Evolutionary conservation across 2,888 invertebrate genomes (phyloP).

Genomic region (Spisula solida): DNA sequence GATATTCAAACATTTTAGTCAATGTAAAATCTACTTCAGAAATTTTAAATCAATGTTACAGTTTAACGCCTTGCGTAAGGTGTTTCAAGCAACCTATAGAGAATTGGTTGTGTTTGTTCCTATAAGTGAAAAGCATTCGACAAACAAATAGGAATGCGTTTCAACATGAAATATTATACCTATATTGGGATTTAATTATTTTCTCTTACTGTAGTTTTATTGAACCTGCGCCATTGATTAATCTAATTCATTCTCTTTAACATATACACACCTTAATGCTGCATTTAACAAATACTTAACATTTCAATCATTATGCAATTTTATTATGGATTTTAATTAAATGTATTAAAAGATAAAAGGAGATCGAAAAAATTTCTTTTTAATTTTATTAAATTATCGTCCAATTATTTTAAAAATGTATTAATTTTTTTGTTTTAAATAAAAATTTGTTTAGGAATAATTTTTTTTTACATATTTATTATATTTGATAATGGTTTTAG

Average conservation of each 20-base stretch:
- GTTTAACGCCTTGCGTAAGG: neutral
- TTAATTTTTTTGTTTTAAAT: too few relatives aligned
- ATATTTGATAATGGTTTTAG: too few relatives aligned
- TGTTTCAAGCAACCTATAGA: slow-evolving; percentile 1
- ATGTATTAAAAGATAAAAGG: neutral
- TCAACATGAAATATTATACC: neutral
- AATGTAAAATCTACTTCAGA: neutral
- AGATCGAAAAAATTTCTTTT: too few relatives aligned
- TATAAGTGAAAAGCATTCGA: neutral
- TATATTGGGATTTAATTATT: neutral
- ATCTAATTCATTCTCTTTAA: slow-evolving; percentile 2
- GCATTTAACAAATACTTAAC: neutral
- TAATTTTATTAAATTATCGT: too few relatives aligned
- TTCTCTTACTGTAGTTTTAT: neutral
- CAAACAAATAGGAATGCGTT: neutral
- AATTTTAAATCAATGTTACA: slow-evolving; percentile 6
- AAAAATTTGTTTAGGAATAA: too few relatives aligned
- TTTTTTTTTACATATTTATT: too few relatives aligned
- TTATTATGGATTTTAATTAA: neutral
- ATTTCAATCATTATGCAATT: neutral
- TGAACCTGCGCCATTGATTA: neutral
- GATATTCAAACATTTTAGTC: slow-evolving; percentile 17
- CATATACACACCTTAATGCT: neutral
- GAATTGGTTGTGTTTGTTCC: neutral
- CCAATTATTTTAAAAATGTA: too few relatives aligned